Conservation (phyloP, 2,113 vertebrate genomes). For the Cromileptes altivelis region DNA sequence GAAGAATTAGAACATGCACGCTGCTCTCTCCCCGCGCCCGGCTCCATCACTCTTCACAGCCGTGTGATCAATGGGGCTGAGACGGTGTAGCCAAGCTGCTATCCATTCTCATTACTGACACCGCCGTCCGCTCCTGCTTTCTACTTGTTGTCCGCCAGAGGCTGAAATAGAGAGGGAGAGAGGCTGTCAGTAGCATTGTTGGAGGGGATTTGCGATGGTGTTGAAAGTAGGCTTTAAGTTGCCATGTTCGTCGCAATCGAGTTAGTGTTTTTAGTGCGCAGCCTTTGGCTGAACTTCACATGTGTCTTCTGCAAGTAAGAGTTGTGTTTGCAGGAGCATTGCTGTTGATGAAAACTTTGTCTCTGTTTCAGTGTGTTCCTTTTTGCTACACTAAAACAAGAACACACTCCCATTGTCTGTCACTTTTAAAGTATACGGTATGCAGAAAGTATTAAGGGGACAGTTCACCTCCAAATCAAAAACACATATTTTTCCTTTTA, state of each 20-base stretch:
- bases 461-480: no score
- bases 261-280: conserved; percentile 4
- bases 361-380: not conserved
- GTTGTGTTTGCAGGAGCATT: not conserved
- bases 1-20: conserved; percentile 69
- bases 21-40: conserved; percentile 27
- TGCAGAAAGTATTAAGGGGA: not conserved
- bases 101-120: conserved; percentile 80
- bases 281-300: conserved; percentile 41
- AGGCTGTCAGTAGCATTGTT: conserved; percentile 18
- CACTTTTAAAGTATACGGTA: not conserved
- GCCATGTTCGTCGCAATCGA: conserved; percentile 3
- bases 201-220: conserved; percentile 31
- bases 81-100: conserved; percentile 52
- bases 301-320: not conserved
- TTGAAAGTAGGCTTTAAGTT: conserved; percentile 40
- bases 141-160: conserved; percentile 46
- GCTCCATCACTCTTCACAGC: conserved; percentile 65
- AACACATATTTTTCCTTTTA: no score
- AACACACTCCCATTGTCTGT: not conserved
- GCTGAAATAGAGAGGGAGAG: conserved; percentile 28
- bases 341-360: not conserved
- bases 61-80: conserved; percentile 69
- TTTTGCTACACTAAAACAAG: not conserved
- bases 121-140: conserved; percentile 40